A percentile compares a stretch with the other conserved stretches of the same genome.
Conservation (phyloP, 2,797 vertebrate genomes). For the Pseudocheirus occidentalis region DNA sequence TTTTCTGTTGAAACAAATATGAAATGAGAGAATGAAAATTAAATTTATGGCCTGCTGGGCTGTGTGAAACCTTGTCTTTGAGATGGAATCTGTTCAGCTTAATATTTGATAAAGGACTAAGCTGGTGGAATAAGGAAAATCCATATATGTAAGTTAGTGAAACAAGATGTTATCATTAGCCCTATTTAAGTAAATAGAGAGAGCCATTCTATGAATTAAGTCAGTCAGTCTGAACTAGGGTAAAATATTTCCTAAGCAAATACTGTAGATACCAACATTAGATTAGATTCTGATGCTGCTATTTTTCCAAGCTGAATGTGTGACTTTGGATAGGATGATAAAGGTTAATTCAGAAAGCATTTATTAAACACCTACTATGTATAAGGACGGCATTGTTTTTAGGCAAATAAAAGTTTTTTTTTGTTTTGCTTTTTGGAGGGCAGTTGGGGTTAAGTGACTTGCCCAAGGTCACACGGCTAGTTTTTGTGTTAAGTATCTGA, state of each 20-base stretch:
- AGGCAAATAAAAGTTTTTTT: no score
- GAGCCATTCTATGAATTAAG: not conserved
- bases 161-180: constrained; percentile 33
- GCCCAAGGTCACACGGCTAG: no score
- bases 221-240: not conserved
- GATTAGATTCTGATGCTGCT: fast-evolving
- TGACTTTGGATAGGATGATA: not conserved
- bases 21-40: constrained; percentile 54
- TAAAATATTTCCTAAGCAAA: not conserved
- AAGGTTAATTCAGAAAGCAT: not conserved
- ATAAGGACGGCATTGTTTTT: not conserved
- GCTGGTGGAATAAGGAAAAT: constrained; percentile 56
- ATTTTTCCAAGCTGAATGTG: not conserved
- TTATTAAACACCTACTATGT: not conserved
- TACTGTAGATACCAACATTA: not conserved
- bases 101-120: constrained; percentile 57
- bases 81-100: constrained; percentile 35
- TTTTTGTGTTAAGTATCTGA: no score
- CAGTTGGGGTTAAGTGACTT: no score
- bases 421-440: no score
- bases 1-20: constrained; percentile 62
- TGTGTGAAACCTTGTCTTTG: constrained; percentile 44
- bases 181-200: constrained; percentile 36
- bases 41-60: constrained; percentile 35
- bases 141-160: constrained; percentile 23